Conservation (phyloP, 2,888 invertebrate species). For the Cybosia mesomella region DNA sequence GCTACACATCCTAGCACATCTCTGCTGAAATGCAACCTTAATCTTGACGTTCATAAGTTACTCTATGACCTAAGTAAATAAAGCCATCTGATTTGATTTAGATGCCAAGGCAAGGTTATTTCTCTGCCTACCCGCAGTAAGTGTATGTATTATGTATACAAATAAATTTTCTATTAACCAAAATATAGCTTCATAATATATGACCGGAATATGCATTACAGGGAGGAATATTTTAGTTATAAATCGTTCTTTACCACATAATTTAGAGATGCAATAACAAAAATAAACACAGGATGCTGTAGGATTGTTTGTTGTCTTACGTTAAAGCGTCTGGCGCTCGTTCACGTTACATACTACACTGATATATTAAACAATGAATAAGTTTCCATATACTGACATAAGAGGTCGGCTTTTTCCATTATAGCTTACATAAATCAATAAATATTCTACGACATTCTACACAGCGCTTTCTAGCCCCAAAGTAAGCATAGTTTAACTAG, state of each 20-base stretch:
- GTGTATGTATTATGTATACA: background rate
- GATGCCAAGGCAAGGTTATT: too few relatives aligned
- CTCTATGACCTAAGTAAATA: background rate
- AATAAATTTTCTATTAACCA: background rate
- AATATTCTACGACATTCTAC: too few relatives aligned
- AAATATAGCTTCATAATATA: background rate
- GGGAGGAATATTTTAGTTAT: constrained; percentile 9
- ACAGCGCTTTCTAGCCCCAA: too few relatives aligned
- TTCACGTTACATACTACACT: background rate
- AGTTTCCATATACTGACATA: background rate
- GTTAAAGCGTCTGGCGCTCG: constrained; percentile 8
- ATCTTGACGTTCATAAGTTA: background rate
- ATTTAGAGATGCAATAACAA: constrained; percentile 18
- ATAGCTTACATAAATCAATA: too few relatives aligned
- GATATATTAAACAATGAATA: constrained; percentile 11
- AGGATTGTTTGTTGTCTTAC: constrained; percentile 24
- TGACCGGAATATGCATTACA: constrained; percentile 16
- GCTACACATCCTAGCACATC: background rate
- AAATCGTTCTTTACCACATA: constrained; percentile 19
- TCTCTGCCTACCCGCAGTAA: background rate
- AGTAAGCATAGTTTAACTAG: too few relatives aligned
- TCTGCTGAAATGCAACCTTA: background rate
- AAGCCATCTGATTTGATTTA: background rate
- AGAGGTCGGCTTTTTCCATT: background rate
- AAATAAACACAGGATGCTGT: constrained; percentile 34